phyloP scores from a whole-genome alignment of 1,140 invertebrate species.

The Mamestra configurata region DNA sequence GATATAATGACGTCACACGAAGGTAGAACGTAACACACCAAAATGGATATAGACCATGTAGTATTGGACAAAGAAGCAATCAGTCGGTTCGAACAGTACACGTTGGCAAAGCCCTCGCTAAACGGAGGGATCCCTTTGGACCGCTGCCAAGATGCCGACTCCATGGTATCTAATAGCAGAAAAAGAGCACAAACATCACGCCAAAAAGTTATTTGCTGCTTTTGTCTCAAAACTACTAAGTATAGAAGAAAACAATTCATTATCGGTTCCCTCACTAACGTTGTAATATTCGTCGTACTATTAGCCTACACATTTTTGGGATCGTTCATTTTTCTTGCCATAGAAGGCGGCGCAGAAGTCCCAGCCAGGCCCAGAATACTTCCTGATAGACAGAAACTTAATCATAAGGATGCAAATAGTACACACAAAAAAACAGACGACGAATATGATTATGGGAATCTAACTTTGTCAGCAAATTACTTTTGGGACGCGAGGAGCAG shows the following conservation, averaged over 20 bases:
- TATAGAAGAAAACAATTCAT: conserved; percentile 88
- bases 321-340: conserved; percentile 97
- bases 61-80: conserved; percentile 85
- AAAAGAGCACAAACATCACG: conserved; percentile 82
- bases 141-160: conserved; percentile 85
- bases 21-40: conserved; percentile 70
- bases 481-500: conserved; percentile 90
- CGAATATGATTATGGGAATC: conserved; percentile 80
- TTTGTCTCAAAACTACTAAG: conserved; percentile 88
- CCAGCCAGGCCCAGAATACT: conserved; percentile 81
- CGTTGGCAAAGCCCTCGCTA: conserved; percentile 80
- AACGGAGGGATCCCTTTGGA: conserved; percentile 84
- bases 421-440: conserved; percentile 77
- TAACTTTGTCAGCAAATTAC: conserved; percentile 84
- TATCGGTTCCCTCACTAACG: conserved; percentile 93
- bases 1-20: conserved; percentile 71
- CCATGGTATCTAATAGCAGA: conserved; percentile 83
- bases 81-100: conserved; percentile 84
- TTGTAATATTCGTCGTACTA: conserved; percentile 95
- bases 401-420: conserved; percentile 70
- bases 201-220: conserved; percentile 87
- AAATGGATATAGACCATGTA: conserved; percentile 85
- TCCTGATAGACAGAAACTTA: conserved; percentile 85
- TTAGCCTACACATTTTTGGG: conserved; percentile 96
- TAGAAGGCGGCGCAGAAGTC: conserved; percentile 91